phyloP scores from a whole-genome alignment of 2,888 invertebrate genomes.

The Ochropleura plecta region DNA sequence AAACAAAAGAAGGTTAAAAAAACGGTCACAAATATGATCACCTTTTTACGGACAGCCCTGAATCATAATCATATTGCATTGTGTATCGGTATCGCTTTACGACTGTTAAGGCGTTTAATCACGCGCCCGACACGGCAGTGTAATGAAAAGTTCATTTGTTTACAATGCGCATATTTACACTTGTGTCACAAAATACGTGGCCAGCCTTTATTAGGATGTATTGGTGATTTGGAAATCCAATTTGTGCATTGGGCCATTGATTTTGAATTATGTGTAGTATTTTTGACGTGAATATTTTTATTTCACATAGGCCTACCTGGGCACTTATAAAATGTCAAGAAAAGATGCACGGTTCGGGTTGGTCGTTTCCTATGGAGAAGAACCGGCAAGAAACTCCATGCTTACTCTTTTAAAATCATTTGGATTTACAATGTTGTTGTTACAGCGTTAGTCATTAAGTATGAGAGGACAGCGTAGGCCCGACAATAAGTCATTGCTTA shows the following conservation, averaged over 20 bases:
- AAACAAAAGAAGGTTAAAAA: neutral
- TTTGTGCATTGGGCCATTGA: conserved; percentile 47
- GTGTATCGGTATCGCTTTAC: conserved; percentile 79
- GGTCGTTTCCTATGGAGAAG: no score
- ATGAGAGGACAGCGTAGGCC: no score
- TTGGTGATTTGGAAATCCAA: conserved; percentile 45
- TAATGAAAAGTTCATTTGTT: conserved; percentile 69
- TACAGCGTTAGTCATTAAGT: no score
- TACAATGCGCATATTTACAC: conserved; percentile 49
- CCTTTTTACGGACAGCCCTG: conserved; percentile 71
- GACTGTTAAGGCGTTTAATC: conserved; percentile 83
- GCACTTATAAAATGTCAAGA: no score
- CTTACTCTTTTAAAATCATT: no score
- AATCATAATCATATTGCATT: conserved; percentile 72
- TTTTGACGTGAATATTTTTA: neutral
- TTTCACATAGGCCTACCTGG: no score
- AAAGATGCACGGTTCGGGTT: no score
- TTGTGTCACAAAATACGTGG: conserved; percentile 37
- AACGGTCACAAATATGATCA: accelerated
- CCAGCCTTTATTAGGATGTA: conserved; percentile 31
- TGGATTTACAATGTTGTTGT: no score
- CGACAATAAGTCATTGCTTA: no score
- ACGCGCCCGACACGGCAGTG: conserved; percentile 66
- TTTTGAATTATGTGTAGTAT: conserved; percentile 17
- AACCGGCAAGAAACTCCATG: no score